These are phyloP conservation scores for Cephus nigrinus DNA, from an alignment of 2,888 invertebrate genomes.

Conservation along the genomic window DNA sequence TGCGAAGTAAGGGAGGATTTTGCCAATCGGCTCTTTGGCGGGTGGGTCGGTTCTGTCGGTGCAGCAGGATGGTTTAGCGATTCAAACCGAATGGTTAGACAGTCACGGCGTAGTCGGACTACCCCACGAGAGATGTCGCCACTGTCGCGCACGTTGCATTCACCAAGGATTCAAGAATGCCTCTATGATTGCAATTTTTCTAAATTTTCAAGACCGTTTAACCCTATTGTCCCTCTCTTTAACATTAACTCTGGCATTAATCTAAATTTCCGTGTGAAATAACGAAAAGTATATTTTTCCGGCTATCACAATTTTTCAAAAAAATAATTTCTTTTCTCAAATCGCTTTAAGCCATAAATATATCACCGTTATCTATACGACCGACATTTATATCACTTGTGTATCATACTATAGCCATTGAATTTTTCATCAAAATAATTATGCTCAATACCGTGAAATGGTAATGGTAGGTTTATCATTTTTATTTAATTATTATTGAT, in stretches of 20 bases:
- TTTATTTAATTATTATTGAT: neutral
- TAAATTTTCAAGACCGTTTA: neutral
- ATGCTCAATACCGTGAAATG: neutral
- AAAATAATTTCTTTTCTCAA: neutral
- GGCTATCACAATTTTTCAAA: neutral
- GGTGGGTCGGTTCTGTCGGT: constrained; percentile 61
- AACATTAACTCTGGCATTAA: neutral
- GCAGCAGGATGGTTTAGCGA: constrained; percentile 52
- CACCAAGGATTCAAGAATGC: neutral
- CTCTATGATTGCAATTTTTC: neutral
- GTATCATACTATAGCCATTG: neutral
- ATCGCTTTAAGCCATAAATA: neutral
- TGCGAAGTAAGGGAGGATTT: constrained; percentile 54
- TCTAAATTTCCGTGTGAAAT: neutral
- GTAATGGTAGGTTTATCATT: neutral
- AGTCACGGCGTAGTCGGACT: constrained; percentile 29
- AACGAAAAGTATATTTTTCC: neutral
- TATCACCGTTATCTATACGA: neutral
- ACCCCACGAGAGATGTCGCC: constrained; percentile 63
- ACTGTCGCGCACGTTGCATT: constrained; percentile 29
- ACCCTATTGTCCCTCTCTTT: neutral
- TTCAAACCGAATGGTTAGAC: constrained; percentile 9
- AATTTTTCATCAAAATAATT: neutral
- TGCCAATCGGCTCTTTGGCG: constrained; percentile 48
- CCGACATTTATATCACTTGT: neutral